Evolutionary conservation across 2,113 vertebrate genomes (phyloP).

Genomic region (Megaceryle torquata): DNA sequence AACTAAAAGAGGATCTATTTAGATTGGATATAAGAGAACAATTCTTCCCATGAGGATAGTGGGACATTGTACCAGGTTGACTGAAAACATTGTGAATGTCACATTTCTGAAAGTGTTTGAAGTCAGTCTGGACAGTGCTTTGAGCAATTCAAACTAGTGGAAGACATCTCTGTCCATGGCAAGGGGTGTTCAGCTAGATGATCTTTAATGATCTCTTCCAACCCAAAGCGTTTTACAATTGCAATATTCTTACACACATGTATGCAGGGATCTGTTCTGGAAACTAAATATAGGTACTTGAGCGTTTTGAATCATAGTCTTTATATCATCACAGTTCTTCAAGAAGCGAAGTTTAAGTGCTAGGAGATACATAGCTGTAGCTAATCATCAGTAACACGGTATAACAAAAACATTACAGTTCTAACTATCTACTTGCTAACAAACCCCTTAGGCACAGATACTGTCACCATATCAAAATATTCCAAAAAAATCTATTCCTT

Average conservation of each 20-base stretch:
- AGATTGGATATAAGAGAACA: too few relatives aligned
- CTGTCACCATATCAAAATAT: accelerated
- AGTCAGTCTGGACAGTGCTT: neutral
- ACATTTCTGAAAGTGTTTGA: neutral
- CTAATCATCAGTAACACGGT: neutral
- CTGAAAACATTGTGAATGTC: neutral
- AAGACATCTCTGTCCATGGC: accelerated
- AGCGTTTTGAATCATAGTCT: neutral
- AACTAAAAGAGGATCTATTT: neutral
- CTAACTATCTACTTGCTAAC: neutral
- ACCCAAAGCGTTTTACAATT: neutral
- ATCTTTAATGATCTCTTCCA: neutral
- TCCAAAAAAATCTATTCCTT: neutral
- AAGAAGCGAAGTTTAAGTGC: neutral
- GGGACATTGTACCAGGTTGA: neutral
- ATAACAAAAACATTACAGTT: neutral
- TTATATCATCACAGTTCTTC: neutral
- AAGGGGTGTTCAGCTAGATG: accelerated
- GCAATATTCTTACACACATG: accelerated
- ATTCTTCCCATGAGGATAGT: accelerated
- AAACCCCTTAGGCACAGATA: neutral
- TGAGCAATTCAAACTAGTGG: neutral
- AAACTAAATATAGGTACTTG: neutral
- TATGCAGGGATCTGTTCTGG: neutral
- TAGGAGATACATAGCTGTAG: neutral